phyloP scores from a whole-genome alignment of 2,797 vertebrate species.

The Labroides dimidiatus region DNA sequence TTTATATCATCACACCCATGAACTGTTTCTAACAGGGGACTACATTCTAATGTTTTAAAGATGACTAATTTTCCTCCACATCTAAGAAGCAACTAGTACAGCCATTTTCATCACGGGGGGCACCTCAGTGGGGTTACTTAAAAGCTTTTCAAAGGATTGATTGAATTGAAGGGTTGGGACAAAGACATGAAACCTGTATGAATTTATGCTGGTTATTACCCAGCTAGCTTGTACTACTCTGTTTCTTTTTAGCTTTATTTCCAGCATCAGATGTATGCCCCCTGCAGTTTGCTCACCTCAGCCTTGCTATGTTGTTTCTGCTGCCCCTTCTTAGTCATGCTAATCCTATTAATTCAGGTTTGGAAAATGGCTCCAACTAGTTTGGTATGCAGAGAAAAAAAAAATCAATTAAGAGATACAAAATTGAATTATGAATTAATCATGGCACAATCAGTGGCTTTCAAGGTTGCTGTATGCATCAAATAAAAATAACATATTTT shows the following conservation, averaged over 20 bases:
- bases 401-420: background rate
- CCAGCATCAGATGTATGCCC: too few species aligned
- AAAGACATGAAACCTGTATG: too few species aligned
- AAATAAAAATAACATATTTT: background rate
- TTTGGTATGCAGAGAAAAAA: slow-evolving; percentile 11
- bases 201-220: background rate
- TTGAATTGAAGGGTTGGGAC: too few species aligned
- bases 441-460: background rate
- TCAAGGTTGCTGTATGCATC: background rate
- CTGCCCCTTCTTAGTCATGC: background rate
- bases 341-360: background rate
- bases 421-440: slow-evolving; percentile 20
- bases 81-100: too few species aligned
- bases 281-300: background rate
- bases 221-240: background rate
- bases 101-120: too few species aligned
- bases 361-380: background rate
- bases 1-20: too few species aligned
- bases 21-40: too few species aligned
- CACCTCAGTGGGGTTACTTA: too few species aligned
- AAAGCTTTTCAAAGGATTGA: too few species aligned
- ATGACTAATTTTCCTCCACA: too few species aligned
- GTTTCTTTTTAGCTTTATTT: background rate
- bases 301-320: background rate
- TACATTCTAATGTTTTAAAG: too few species aligned